These are phyloP conservation scores for Aproaerema taeniolella DNA, from an alignment of 2,888 invertebrate species.

Conservation along the genomic window DNA sequence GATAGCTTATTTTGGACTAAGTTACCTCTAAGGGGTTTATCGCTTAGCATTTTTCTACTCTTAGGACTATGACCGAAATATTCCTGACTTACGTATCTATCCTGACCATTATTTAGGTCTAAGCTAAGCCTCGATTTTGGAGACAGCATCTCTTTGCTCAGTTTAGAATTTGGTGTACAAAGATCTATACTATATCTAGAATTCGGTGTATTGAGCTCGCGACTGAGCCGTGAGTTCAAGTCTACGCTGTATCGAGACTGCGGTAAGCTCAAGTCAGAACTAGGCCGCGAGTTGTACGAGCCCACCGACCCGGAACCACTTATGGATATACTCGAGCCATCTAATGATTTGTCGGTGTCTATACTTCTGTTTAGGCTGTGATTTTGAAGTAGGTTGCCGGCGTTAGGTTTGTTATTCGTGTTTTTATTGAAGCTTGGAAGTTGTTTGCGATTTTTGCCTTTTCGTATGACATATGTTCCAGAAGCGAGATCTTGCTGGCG, in stretches of 20 bases:
- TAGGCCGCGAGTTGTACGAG: constrained; percentile 79
- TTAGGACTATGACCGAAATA: constrained; percentile 70
- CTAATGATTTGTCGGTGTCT: constrained; percentile 68
- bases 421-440: constrained; percentile 77
- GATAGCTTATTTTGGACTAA: constrained; percentile 64
- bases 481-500: constrained; percentile 56
- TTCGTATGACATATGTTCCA: constrained; percentile 89
- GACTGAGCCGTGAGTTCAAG: constrained; percentile 72
- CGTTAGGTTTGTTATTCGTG: constrained; percentile 56
- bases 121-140: constrained; percentile 79
- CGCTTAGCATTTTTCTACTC: constrained; percentile 57
- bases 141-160: constrained; percentile 76
- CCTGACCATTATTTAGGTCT: constrained; percentile 76
- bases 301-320: constrained; percentile 73
- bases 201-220: constrained; percentile 78
- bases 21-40: constrained; percentile 46
- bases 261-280: constrained; percentile 79
- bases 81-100: constrained; percentile 62
- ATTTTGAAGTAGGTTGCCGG: constrained; percentile 54
- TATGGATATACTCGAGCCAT: constrained; percentile 69
- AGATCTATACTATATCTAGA: constrained; percentile 83
- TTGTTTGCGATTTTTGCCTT: constrained; percentile 83
- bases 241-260: constrained; percentile 78
- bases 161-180: constrained; percentile 78
- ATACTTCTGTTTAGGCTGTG: constrained; percentile 66